phyloP scores from a whole-genome alignment of 2,888 invertebrate genomes.

The Diaprepes abbreviatus region DNA sequence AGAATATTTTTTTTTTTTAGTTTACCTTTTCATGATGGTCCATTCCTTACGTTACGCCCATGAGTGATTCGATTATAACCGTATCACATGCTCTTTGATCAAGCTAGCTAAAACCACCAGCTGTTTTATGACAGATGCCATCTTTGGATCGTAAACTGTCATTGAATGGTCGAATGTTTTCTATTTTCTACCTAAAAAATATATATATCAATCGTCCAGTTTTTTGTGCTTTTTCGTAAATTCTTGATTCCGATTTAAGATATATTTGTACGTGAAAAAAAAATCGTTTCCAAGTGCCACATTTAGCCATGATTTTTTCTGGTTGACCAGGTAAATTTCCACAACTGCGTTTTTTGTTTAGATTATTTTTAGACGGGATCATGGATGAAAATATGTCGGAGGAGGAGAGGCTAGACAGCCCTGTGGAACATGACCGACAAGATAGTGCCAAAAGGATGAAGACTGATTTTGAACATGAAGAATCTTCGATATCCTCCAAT shows the following conservation, averaged over 20 bases:
- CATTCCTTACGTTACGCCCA: too few species aligned
- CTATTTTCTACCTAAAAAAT: not conserved
- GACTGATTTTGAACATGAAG: conserved; percentile 56
- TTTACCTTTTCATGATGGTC: too few species aligned
- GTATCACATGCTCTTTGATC: not conserved
- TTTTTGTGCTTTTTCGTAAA: not conserved
- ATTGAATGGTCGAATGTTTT: conserved; percentile 6
- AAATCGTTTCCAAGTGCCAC: not conserved
- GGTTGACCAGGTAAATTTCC: conserved; percentile 7
- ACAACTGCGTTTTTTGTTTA: conserved; percentile 34
- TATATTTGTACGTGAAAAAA: not conserved
- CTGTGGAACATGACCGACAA: conserved; percentile 45
- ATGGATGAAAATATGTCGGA: conserved; percentile 59
- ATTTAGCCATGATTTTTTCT: conserved; percentile 7
- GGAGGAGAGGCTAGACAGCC: conserved; percentile 49
- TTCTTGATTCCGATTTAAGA: not conserved
- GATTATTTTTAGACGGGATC: conserved; percentile 51
- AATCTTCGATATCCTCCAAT: conserved; percentile 57
- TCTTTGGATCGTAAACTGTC: not conserved
- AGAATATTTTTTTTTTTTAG: too few species aligned
- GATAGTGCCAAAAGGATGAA: conserved; percentile 60
- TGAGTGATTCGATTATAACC: not conserved
- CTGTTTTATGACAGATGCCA: conserved; percentile 25
- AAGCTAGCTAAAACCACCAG: conserved; percentile 13
- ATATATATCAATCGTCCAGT: not conserved